Percentiles rank a stretch among this genome's conserved stretches.
Evolutionary conservation across 1,140 invertebrate species (phyloP).

Genomic region (Chrysoperla carnea): DNA sequence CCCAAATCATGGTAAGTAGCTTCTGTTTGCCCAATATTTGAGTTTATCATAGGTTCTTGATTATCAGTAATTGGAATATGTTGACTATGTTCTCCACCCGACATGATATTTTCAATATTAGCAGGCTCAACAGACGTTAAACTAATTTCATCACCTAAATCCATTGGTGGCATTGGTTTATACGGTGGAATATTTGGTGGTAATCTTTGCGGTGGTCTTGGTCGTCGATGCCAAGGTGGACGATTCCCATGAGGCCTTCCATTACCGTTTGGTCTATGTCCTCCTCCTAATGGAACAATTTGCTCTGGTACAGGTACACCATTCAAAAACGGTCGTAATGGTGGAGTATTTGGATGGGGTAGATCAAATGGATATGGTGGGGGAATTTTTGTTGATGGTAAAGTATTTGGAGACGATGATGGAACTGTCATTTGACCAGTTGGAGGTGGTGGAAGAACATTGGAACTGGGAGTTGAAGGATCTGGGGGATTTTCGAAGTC

Average conservation of each 20-base stretch:
- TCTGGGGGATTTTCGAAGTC: constrained; percentile 43
- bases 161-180: constrained; percentile 27
- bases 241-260: constrained; percentile 24
- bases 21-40: background rate
- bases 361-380: constrained; percentile 53
- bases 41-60: background rate
- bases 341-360: constrained; percentile 23
- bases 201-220: constrained; percentile 15
- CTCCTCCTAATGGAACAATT: constrained; percentile 36
- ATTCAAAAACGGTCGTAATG: constrained; percentile 34
- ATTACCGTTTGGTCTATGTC: constrained; percentile 27
- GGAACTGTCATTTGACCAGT: constrained; percentile 26
- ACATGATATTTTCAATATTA: background rate
- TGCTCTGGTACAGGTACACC: constrained; percentile 57
- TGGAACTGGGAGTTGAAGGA: constrained; percentile 18
- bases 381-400: constrained; percentile 26
- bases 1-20: background rate
- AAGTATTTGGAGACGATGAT: constrained; percentile 11
- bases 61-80: background rate
- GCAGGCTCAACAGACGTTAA: constrained; percentile 1
- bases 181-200: constrained; percentile 30
- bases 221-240: constrained; percentile 36
- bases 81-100: background rate
- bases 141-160: constrained; percentile 14
- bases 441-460: constrained; percentile 23